These are phyloP conservation scores for Trypoxylus dichotomus DNA, from an alignment of 1,140 invertebrate genomes.

Conservation along the genomic window DNA sequence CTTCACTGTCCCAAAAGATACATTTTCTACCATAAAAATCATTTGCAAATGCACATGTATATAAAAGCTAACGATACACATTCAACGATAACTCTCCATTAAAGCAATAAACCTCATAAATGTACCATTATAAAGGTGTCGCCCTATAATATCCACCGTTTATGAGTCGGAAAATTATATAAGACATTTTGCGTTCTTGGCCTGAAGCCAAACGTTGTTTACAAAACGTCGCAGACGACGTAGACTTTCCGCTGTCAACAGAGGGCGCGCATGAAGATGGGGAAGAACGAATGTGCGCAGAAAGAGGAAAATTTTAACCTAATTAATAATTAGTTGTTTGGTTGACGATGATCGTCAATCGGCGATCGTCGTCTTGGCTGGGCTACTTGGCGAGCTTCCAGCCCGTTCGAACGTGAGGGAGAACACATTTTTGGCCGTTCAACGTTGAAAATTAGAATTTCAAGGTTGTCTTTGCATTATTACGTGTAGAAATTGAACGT, in stretches of 20 bases:
- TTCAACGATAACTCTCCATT: too few relatives aligned
- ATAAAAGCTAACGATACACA: too few relatives aligned
- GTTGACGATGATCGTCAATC: neutral
- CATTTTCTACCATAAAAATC: too few relatives aligned
- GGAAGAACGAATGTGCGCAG: neutral
- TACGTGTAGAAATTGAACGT: too few relatives aligned
- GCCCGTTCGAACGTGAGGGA: neutral
- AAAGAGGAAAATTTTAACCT: conserved; percentile 3
- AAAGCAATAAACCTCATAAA: too few relatives aligned
- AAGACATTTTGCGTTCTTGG: conserved; percentile 11
- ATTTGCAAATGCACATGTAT: too few relatives aligned
- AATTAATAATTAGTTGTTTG: conserved; percentile 6
- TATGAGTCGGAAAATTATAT: neutral
- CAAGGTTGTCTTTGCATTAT: too few relatives aligned
- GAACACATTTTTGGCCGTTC: neutral
- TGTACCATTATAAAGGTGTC: too few relatives aligned
- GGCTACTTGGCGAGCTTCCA: neutral
- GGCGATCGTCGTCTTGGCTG: neutral
- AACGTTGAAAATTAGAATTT: too few relatives aligned
- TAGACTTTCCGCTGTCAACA: neutral
- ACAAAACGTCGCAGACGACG: neutral
- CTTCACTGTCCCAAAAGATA: too few relatives aligned
- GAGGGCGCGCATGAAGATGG: neutral
- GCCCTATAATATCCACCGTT: neutral
- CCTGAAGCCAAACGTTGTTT: neutral